Conservation (phyloP, 2,797 vertebrate genomes). For the Miichthys miiuy region DNA sequence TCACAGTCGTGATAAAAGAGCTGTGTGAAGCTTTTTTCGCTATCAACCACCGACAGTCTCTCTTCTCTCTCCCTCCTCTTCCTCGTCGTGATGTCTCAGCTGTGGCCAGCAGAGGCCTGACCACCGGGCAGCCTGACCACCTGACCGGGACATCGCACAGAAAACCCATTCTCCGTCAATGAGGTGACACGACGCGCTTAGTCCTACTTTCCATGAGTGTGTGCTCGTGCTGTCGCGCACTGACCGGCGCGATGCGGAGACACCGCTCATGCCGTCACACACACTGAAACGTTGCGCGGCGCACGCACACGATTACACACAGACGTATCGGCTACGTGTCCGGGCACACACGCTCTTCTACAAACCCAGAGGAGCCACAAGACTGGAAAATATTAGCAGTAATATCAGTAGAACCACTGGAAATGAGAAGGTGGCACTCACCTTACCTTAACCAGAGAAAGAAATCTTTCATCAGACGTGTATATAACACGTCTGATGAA, state of each 20-base stretch:
- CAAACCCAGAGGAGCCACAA: slow-evolving; percentile 16
- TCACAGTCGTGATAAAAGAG: neutral
- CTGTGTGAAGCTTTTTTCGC: neutral
- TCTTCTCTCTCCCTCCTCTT: slow-evolving; percentile 8
- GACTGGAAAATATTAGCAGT: slow-evolving; percentile 42
- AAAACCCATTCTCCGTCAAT: slow-evolving; percentile 29
- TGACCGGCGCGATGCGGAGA: slow-evolving; percentile 21
- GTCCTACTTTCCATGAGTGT: slow-evolving; percentile 44
- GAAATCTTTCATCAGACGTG: too few relatives aligned
- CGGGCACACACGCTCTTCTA: slow-evolving; percentile 57
- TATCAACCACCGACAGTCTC: neutral
- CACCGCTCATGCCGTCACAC: slow-evolving; percentile 25
- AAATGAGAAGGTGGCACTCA: slow-evolving; percentile 1
- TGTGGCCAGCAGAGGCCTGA: slow-evolving; percentile 5
- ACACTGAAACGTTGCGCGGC: slow-evolving; percentile 40
- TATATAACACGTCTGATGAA: neutral
- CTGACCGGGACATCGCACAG: slow-evolving; percentile 29
- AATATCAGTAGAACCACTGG: neutral
- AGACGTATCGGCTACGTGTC: slow-evolving; percentile 75
- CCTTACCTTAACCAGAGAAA: neutral
- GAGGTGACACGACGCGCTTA: slow-evolving; percentile 34
- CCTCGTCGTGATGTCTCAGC: slow-evolving; percentile 32
- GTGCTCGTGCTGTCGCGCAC: slow-evolving; percentile 14
- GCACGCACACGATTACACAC: slow-evolving; percentile 52
- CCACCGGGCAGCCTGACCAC: neutral